phyloP scores from a whole-genome alignment of 2,797 vertebrate genomes.

The Gobionotothen gibberifrons region DNA sequence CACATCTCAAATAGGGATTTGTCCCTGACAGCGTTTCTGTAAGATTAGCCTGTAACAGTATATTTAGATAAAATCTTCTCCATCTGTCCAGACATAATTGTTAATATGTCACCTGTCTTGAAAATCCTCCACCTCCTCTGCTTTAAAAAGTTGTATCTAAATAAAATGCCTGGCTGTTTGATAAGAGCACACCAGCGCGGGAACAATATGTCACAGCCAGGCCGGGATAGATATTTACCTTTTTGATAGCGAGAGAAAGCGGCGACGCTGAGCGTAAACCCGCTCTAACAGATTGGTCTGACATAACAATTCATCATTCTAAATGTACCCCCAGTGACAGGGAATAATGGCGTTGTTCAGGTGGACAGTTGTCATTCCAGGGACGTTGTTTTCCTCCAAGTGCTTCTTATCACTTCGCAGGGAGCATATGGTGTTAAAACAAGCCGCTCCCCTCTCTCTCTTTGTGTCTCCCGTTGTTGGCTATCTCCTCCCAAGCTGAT shows the following conservation, averaged over 20 bases:
- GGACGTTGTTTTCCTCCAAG: conserved; percentile 51
- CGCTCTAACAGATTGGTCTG: conserved; percentile 62
- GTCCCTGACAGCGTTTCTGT: conserved; percentile 33
- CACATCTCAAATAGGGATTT: conserved; percentile 45
- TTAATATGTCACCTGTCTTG: conserved; percentile 44
- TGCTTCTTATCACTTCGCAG: conserved; percentile 70
- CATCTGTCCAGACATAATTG: conserved; percentile 46
- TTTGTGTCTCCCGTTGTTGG: conserved; percentile 45
- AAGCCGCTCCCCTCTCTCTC: conserved; percentile 37
- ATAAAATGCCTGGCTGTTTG: conserved; percentile 54
- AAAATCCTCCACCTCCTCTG: conserved; percentile 32
- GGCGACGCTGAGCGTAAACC: conserved; percentile 41
- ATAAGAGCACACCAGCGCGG: conserved; percentile 42
- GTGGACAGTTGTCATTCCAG: conserved; percentile 73
- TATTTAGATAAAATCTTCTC: conserved; percentile 56
- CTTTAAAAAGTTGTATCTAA: conserved; percentile 54
- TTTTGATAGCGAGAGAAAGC: conserved; percentile 65
- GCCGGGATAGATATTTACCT: conserved; percentile 60
- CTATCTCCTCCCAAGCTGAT: conserved; percentile 65
- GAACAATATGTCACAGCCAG: conserved; percentile 70
- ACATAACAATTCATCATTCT: conserved; percentile 78
- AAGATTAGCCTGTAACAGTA: conserved; percentile 51
- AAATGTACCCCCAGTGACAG: conserved; percentile 73
- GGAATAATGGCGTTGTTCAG: conserved; percentile 75
- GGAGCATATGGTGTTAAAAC: conserved; percentile 70